These are phyloP conservation scores for Microctenopoma stevenorrisi DNA, from an alignment of 2,797 vertebrate species.

Conservation along the genomic window DNA sequence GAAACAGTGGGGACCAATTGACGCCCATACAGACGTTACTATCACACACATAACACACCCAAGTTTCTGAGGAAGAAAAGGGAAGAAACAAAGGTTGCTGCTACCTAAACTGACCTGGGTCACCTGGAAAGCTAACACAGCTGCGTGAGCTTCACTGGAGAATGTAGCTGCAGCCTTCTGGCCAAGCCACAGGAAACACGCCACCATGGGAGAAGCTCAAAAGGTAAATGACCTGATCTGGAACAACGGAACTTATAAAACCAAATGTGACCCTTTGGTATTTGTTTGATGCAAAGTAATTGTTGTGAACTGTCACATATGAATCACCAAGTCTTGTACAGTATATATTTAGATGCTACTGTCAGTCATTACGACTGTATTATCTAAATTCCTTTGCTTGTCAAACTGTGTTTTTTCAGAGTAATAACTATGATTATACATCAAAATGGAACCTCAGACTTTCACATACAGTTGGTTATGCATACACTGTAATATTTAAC, in stretches of 20 bases:
- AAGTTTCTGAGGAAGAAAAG: conserved; percentile 25
- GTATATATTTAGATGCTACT: neutral
- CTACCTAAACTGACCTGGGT: conserved; percentile 29
- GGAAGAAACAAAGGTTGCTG: conserved; percentile 10
- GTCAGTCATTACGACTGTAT: conserved; percentile 4
- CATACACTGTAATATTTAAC: neutral
- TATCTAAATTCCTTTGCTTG: conserved; percentile 15
- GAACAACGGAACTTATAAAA: conserved; percentile 17
- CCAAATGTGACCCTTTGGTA: conserved; percentile 25
- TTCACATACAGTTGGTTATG: conserved; percentile 14
- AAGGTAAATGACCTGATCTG: conserved; percentile 83
- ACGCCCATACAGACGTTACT: conserved; percentile 64
- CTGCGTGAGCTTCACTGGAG: conserved; percentile 66
- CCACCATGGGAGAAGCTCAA: conserved; percentile 90
- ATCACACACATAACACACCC: conserved; percentile 37
- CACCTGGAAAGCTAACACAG: conserved; percentile 54
- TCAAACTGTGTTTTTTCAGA: neutral
- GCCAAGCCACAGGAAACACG: conserved; percentile 66
- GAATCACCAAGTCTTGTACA: neutral
- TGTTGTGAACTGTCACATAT: neutral
- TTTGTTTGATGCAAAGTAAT: neutral
- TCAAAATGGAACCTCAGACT: neutral
- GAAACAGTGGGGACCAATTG: conserved; percentile 54
- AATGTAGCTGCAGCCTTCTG: conserved; percentile 78
- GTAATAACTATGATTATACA: conserved; percentile 7